Base-by-base conservation (phyloP, 2,797 vertebrate species). In the Sciurus carolinensis region DNA sequence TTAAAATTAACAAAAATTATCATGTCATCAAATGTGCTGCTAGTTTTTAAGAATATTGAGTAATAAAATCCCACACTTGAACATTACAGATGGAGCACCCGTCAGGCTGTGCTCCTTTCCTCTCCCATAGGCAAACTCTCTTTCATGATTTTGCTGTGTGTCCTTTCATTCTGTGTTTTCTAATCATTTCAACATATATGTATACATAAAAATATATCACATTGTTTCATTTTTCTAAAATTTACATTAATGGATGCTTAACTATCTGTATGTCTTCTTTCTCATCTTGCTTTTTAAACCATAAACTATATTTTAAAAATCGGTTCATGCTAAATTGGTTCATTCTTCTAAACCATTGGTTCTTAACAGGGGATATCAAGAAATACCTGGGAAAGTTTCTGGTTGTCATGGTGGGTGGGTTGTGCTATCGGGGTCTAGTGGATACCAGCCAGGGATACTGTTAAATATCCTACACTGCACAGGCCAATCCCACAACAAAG, bases 131-230 rank as follows among this genome's bases (percentile, higher is more conserved):
- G 44, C 69, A 81, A 76, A 36, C 42, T 71, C n/a, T 77, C 73
- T 83, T 64, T 71, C 18, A 83, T 57, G 57, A 81, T 94, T 92
- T 89, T 81, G 9, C 57, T 88, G 39, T 91, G 28, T 67, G 44
- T 71, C 7, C 28, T 82, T 77, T n/a, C 12, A 88, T 24, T 84
- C 12, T 7, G 47, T 88, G 47, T 73, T 89, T 93, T 66, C 3
- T 1, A 57, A 30, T 67, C 7, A 69, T 92, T 97, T 77, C 94
- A 75, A 94, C 92, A 85, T 67, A 93, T 85, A 66, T 28, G 24
- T 57, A 89, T 50, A 90, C 54, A 82, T 66, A 64, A 90, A 95
- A 88, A 66, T 50, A 66, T 50, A 36, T 81, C 50, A 62, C n/a
- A 54, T 47, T 50, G 3, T 59, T 88, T 47, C 76, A 15, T 85